Conservation (phyloP, 1,140 invertebrate species). For the Wiebesia pumilae region DNA sequence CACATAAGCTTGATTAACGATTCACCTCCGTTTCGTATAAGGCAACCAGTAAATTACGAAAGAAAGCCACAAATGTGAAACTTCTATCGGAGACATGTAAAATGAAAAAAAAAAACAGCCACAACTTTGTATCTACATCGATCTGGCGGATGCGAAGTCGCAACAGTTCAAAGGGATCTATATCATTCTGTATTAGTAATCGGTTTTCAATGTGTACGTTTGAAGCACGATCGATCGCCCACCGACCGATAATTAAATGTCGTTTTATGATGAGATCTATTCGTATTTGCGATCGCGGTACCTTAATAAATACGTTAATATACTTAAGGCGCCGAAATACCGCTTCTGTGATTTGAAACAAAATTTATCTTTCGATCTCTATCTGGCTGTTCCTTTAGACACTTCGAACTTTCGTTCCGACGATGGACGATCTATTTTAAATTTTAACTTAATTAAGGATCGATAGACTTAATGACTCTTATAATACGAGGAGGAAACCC, state of each 20-base stretch:
- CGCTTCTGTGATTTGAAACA: slow-evolving; percentile 21
- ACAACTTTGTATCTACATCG: slow-evolving; percentile 40
- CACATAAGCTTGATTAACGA: slow-evolving; percentile 23
- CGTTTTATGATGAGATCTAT: slow-evolving; percentile 28
- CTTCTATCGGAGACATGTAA: neutral
- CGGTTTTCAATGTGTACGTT: slow-evolving; percentile 32
- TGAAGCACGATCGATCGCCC: slow-evolving; percentile 15
- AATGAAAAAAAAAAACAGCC: neutral
- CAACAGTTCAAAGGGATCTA: slow-evolving; percentile 40
- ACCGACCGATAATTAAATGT: slow-evolving; percentile 42
- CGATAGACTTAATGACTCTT: neutral
- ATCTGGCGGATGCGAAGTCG: slow-evolving; percentile 1
- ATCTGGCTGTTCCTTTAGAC: neutral
- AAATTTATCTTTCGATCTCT: neutral
- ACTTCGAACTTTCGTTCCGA: neutral
- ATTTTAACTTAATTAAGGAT: slow-evolving; percentile 18
- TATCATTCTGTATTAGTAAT: slow-evolving; percentile 17
- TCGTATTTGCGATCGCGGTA: neutral
- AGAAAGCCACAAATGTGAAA: slow-evolving; percentile 26
- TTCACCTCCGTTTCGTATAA: slow-evolving; percentile 7
- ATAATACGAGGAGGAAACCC: neutral
- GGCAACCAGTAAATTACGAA: slow-evolving; percentile 29
- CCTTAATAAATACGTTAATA: slow-evolving; percentile 28
- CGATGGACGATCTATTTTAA: neutral
- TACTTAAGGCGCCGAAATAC: slow-evolving; percentile 23